A percentile compares a stretch with the other conserved stretches of the same genome.
Evolutionary conservation across 2,113 vertebrate species (phyloP).

Genomic region (Uria aalge): DNA sequence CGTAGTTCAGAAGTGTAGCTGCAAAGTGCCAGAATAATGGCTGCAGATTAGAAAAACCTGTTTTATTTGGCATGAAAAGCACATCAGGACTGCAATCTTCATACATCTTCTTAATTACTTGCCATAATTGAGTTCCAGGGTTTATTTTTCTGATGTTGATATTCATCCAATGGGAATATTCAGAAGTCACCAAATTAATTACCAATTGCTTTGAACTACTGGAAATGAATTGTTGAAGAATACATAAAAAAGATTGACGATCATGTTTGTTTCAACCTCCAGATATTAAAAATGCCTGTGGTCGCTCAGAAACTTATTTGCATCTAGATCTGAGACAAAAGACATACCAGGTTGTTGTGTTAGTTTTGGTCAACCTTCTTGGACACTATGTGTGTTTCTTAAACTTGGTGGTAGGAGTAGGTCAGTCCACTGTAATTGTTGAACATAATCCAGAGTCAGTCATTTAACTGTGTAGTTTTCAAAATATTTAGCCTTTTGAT

Average conservation of each 20-base stretch:
- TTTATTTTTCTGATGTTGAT: not conserved
- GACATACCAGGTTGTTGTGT: not conserved
- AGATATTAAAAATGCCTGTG: not conserved
- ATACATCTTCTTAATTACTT: not conserved
- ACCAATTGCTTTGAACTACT: not conserved
- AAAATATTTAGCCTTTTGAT: not conserved
- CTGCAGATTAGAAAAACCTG: not conserved
- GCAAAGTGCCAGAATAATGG: not conserved
- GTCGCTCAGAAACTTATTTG: not conserved
- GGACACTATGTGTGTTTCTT: not conserved
- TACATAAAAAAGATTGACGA: not conserved
- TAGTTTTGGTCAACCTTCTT: not conserved
- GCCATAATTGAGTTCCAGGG: not conserved
- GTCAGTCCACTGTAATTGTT: not conserved
- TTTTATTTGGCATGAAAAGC: not conserved
- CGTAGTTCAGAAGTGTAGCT: not conserved
- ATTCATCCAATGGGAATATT: not conserved
- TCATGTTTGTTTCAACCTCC: not conserved
- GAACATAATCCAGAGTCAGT: not conserved
- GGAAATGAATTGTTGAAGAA: not conserved
- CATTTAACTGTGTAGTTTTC: not conserved
- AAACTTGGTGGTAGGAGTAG: not conserved
- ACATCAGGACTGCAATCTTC: not conserved
- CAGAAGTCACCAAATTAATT: not conserved
- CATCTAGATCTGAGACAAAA: not conserved